phyloP scores from a whole-genome alignment of 2,888 invertebrate genomes.

The Deilephila elpenor region DNA sequence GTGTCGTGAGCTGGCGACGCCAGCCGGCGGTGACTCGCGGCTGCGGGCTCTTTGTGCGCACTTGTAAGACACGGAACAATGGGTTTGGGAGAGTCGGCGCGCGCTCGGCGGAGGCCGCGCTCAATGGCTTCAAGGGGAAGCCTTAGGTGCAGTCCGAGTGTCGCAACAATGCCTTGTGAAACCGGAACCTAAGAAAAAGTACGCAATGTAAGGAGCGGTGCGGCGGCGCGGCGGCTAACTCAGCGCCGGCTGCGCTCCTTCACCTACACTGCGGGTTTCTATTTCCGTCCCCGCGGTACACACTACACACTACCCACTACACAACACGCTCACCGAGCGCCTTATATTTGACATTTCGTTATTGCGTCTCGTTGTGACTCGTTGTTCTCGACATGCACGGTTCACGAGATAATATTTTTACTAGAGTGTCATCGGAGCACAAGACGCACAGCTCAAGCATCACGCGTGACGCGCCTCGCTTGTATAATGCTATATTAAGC shows the following conservation, averaged over 20 bases:
- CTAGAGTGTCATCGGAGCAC: too few species aligned
- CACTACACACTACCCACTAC: too few species aligned
- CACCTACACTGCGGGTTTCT: too few species aligned
- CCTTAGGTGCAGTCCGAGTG: slow-evolving; percentile 29
- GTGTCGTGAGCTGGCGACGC: background rate
- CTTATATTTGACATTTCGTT: too few species aligned
- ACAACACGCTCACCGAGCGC: background rate
- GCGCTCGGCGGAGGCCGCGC: background rate
- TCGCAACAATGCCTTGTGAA: slow-evolving; percentile 26
- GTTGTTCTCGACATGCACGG: too few species aligned
- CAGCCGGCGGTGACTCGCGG: background rate
- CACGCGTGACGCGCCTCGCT: too few species aligned
- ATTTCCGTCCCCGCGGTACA: too few species aligned
- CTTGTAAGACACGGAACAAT: background rate
- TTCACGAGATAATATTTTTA: too few species aligned
- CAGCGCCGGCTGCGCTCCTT: too few species aligned
- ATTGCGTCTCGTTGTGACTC: too few species aligned
- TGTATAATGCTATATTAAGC: too few species aligned
- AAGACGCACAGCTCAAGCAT: too few species aligned
- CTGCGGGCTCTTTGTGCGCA: background rate
- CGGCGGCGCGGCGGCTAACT: background rate
- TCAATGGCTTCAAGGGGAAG: slow-evolving; percentile 6
- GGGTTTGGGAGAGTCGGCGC: background rate
- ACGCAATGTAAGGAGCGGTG: background rate
- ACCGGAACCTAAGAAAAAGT: background rate